Conservation (phyloP, 2,113 vertebrate species). For the Callithrix jacchus region DNA sequence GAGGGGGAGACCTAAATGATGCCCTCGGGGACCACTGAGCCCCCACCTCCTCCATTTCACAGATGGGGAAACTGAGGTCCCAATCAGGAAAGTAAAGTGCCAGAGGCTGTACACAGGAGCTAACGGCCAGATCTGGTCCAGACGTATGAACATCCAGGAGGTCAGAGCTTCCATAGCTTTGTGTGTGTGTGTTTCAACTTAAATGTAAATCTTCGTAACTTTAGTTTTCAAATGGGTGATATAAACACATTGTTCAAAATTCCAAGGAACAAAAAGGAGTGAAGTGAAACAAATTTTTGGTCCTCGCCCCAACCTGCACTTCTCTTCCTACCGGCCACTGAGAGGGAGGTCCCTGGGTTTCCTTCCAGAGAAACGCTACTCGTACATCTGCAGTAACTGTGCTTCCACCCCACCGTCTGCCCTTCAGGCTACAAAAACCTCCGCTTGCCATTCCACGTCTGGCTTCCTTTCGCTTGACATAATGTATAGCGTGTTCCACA, state of each 20-base stretch:
- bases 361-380: not conserved
- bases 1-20: not conserved
- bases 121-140: not conserved
- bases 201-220: not conserved
- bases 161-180: not conserved
- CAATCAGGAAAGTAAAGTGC: not conserved
- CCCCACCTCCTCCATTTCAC: not conserved
- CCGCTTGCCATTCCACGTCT: no score
- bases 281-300: not conserved
- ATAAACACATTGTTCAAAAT: not conserved
- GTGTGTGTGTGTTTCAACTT: not conserved
- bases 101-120: not conserved
- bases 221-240: not conserved
- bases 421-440: not conserved
- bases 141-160: not conserved
- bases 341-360: not conserved
- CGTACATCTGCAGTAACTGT: accelerated
- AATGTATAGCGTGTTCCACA: not conserved
- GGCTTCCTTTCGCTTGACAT: not conserved
- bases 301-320: not conserved
- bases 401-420: accelerated
- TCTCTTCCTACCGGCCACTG: not conserved
- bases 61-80: not conserved
- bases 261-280: not conserved
- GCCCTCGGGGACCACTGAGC: not conserved